Evolutionary conservation across 2,888 invertebrate species (phyloP).

Genomic region (Apoderus coryli): DNA sequence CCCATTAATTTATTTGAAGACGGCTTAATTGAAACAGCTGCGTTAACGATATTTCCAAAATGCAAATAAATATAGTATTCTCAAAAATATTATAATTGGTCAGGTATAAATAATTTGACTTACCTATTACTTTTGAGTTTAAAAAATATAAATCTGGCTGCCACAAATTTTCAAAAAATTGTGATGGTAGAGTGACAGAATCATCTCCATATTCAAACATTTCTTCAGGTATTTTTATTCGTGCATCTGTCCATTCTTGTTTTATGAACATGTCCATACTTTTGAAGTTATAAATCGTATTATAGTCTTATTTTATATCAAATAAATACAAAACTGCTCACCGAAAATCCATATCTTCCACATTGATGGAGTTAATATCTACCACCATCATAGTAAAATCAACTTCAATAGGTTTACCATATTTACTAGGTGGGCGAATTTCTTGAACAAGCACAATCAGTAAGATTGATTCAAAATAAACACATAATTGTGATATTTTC

Average conservation of each 20-base stretch:
- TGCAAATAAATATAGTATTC: slow-evolving; percentile 6
- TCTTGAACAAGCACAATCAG: too few species aligned
- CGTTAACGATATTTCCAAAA: slow-evolving; percentile 6
- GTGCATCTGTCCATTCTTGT: slow-evolving; percentile 68
- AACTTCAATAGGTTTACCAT: slow-evolving; percentile 58
- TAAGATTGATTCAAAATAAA: too few species aligned
- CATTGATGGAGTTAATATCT: slow-evolving; percentile 77
- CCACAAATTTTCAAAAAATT: slow-evolving; percentile 75
- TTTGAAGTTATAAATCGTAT: too few species aligned
- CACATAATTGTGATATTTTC: too few species aligned
- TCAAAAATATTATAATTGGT: too few species aligned
- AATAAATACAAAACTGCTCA: slow-evolving; percentile 27
- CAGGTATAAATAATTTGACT: too few species aligned
- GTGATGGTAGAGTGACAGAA: slow-evolving; percentile 63
- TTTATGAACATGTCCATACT: slow-evolving; percentile 78
- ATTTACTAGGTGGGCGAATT: slow-evolving; percentile 60
- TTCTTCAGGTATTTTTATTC: slow-evolving; percentile 58
- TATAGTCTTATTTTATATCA: not conserved
- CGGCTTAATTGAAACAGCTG: too few species aligned
- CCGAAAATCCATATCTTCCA: slow-evolving; percentile 83
- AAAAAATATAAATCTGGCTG: slow-evolving; percentile 76
- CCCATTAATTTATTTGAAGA: too few species aligned
- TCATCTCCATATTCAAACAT: slow-evolving; percentile 71
- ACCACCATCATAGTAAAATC: slow-evolving; percentile 73
- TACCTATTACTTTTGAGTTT: slow-evolving; percentile 74